Conservation (phyloP, 2,113 vertebrate species). For the Sorex fumeus region DNA sequence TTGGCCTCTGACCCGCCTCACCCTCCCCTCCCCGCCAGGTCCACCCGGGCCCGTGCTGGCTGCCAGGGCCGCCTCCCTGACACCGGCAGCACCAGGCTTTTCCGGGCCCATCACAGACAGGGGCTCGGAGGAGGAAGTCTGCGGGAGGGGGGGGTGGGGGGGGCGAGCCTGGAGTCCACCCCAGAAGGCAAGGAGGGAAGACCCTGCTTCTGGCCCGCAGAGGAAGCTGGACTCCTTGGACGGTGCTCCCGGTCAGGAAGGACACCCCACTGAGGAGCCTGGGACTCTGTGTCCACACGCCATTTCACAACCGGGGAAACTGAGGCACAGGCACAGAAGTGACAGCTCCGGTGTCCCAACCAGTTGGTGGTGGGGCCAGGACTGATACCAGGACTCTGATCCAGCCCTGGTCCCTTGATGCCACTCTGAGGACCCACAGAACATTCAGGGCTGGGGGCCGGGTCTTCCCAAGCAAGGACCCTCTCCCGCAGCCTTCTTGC, state of each 20-base stretch:
- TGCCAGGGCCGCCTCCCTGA: background rate
- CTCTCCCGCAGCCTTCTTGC: background rate
- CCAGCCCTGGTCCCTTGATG: background rate
- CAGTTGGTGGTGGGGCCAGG: background rate
- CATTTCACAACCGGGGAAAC: background rate
- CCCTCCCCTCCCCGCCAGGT: background rate
- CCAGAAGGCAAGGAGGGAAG: too few relatives aligned
- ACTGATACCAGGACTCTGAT: background rate
- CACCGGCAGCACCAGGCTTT: background rate
- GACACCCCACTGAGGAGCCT: too few relatives aligned
- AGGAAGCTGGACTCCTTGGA: too few relatives aligned
- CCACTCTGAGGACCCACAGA: background rate
- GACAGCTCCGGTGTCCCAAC: background rate
- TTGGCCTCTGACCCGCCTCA: slow-evolving; percentile 53
- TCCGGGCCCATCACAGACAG: background rate
- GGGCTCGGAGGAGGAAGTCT: background rate
- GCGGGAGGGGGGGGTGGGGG: too few relatives aligned
- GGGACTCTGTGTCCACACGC: background rate
- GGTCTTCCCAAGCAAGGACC: background rate
- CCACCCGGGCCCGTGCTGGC: background rate
- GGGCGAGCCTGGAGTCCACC: too few relatives aligned
- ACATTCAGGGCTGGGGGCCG: background rate
- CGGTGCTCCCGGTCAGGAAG: background rate
- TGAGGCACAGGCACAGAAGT: background rate
- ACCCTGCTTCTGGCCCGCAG: too few relatives aligned